Conservation (phyloP, 2,888 invertebrate genomes). For the Luffia ferchaultella region DNA sequence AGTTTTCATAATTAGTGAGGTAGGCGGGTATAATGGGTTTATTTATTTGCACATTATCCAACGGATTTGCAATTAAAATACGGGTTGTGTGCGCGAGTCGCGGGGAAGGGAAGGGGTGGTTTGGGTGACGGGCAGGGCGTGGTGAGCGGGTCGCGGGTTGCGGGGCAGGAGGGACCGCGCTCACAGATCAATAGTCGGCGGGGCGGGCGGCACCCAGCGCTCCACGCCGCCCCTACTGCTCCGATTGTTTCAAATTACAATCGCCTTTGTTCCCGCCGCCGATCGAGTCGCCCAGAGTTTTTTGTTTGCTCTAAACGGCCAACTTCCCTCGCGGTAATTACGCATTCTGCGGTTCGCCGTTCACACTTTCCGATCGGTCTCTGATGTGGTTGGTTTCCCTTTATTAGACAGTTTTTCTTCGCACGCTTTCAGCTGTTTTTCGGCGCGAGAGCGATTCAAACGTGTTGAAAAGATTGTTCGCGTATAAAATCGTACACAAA, state of each 20-base stretch:
- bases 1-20: too few species aligned
- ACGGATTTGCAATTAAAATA: conserved; percentile 67
- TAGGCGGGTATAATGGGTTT: conserved; percentile 59
- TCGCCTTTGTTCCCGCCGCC: conserved; percentile 60
- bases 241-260: conserved; percentile 65
- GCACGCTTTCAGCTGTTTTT: too few species aligned
- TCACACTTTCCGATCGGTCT: conserved; percentile 28
- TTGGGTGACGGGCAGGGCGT: conserved; percentile 26
- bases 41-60: conserved; percentile 66
- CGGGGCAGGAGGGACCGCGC: not conserved
- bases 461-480: too few species aligned
- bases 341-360: conserved; percentile 48
- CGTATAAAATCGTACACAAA: too few species aligned
- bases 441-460: too few species aligned
- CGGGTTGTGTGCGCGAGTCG: conserved; percentile 33
- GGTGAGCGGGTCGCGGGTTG: conserved; percentile 31
- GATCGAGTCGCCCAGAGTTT: conserved; percentile 51
- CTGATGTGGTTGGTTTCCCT: too few species aligned
- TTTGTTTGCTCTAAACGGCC: conserved; percentile 58
- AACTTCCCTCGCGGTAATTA: conserved; percentile 62
- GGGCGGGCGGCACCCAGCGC: conserved; percentile 42
- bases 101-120: conserved; percentile 22
- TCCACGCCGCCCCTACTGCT: conserved; percentile 32
- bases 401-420: too few species aligned
- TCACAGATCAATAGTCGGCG: conserved; percentile 60